A percentile compares a stretch with the other conserved stretches of the same genome.
Evolutionary conservation across 1,140 invertebrate species (phyloP).

Genomic region (Papilio dardanus): DNA sequence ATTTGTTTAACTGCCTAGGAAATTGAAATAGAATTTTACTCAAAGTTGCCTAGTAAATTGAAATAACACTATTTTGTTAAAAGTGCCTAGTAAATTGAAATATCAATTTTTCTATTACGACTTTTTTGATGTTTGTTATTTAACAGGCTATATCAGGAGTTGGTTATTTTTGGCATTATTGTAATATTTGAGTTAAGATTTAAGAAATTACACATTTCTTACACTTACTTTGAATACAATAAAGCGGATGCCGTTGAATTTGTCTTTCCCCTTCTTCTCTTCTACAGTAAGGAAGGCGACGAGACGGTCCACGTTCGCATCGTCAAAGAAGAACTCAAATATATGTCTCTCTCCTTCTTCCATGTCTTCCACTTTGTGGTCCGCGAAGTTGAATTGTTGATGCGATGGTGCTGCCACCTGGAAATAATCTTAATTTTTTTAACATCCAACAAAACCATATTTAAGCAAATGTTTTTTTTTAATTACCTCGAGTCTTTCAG

Average conservation of each 20-base stretch:
- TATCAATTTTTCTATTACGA: too few species aligned
- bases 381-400: conserved; percentile 57
- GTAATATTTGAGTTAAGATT: too few species aligned
- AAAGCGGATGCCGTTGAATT: conserved; percentile 87
- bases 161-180: background rate
- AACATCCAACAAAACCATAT: background rate
- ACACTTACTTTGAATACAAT: conserved; percentile 89
- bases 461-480: background rate
- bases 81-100: background rate
- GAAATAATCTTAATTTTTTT: background rate
- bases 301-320: conserved; percentile 88
- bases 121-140: too few species aligned
- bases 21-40: too few species aligned
- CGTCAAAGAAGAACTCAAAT: conserved; percentile 87
- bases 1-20: too few species aligned
- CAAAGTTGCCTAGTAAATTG: too few species aligned
- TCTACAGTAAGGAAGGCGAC: conserved; percentile 91
- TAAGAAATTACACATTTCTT: too few species aligned
- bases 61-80: too few species aligned
- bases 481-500: conserved; percentile 83
- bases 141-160: too few species aligned
- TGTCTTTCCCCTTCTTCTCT: conserved; percentile 93
- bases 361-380: conserved; percentile 73
- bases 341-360: conserved; percentile 85
- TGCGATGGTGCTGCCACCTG: conserved; percentile 66